Conservation (phyloP, 2,888 invertebrate genomes). For the Brachynemurus nebulosus region DNA sequence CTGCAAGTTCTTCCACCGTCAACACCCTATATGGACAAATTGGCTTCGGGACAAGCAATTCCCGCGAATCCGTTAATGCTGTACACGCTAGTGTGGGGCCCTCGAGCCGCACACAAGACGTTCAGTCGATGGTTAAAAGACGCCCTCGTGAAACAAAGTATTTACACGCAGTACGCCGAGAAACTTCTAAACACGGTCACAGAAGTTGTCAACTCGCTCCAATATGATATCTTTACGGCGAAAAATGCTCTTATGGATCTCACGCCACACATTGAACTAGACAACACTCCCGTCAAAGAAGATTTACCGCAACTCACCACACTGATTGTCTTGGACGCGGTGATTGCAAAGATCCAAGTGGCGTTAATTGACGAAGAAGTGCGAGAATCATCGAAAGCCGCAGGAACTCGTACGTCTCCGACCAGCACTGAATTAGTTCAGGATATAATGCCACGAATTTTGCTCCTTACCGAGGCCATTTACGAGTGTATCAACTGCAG, state of each 20-base stretch:
- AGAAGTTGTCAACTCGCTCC: slow-evolving; percentile 49
- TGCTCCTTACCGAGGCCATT: slow-evolving; percentile 48
- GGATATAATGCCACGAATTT: slow-evolving; percentile 50
- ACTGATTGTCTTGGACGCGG: slow-evolving; percentile 59
- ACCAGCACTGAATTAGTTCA: slow-evolving; percentile 34
- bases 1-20: slow-evolving; percentile 81
- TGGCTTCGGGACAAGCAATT: slow-evolving; percentile 50
- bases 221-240: slow-evolving; percentile 45
- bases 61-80: slow-evolving; percentile 57
- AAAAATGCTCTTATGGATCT: slow-evolving; percentile 42
- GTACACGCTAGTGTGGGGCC: slow-evolving; percentile 82
- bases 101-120: slow-evolving; percentile 69
- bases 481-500: slow-evolving; percentile 41
- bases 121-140: slow-evolving; percentile 85
- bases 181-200: slow-evolving; percentile 57
- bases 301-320: slow-evolving; percentile 56
- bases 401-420: slow-evolving; percentile 22
- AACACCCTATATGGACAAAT: slow-evolving; percentile 68
- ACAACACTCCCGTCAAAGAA: slow-evolving; percentile 27
- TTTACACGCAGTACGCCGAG: slow-evolving; percentile 70
- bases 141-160: slow-evolving; percentile 78
- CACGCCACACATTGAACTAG: slow-evolving; percentile 35
- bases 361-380: slow-evolving; percentile 38
- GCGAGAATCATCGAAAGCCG: slow-evolving; percentile 24
- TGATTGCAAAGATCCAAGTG: slow-evolving; percentile 60